Conservation (phyloP, 2,888 invertebrate species). For the Girardia tigrina region DNA sequence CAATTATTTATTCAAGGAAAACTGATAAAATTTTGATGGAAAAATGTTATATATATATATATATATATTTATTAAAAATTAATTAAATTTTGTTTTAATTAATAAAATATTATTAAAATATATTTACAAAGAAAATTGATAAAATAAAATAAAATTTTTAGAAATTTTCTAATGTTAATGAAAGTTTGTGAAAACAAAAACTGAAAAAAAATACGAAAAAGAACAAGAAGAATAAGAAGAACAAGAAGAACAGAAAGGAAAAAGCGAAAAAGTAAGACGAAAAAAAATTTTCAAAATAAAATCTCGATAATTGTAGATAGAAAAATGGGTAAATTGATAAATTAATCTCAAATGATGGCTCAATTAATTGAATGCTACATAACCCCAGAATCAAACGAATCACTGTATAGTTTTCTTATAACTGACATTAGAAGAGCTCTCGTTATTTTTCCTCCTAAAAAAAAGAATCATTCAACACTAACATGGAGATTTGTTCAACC, state of each 20-base stretch:
- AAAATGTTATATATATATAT: background rate
- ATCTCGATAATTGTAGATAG: background rate
- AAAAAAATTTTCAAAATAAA: too few species aligned
- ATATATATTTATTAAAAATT: background rate
- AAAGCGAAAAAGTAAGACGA: too few species aligned
- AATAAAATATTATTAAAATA: background rate
- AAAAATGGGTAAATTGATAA: background rate
- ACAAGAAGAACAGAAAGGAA: too few species aligned
- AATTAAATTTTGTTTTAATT: background rate
- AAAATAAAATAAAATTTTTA: too few species aligned
- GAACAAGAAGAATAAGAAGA: too few species aligned
- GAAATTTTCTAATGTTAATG: too few species aligned
- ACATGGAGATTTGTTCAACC: background rate
- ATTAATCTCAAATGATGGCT: background rate
- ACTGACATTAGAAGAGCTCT: background rate
- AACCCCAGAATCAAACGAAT: background rate
- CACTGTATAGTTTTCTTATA: background rate
- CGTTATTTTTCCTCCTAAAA: background rate
- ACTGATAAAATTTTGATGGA: background rate
- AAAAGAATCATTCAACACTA: background rate
- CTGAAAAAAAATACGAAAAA: too few species aligned
- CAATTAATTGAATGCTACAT: background rate
- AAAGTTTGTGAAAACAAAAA: too few species aligned
- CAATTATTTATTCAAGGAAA: background rate
- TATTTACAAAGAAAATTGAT: too few species aligned